A percentile compares a stretch with the other conserved stretches of the same genome.
Conservation (phyloP, 1,140 invertebrate genomes). For the Oedothorax gibbosus region DNA sequence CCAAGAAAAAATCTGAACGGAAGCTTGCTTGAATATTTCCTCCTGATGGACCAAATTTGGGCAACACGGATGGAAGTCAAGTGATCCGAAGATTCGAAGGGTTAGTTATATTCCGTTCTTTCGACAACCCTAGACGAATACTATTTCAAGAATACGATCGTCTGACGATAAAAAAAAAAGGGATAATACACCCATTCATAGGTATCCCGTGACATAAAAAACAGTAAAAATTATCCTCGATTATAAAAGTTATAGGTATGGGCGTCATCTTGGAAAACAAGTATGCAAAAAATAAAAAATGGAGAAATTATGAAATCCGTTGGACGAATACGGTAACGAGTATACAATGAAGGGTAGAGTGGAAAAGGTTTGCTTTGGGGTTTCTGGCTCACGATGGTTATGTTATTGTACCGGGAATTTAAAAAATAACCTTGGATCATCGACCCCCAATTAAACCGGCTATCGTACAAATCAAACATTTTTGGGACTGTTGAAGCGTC, state of each 20-base stretch:
- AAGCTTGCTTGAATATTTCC: no score
- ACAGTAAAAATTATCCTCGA: neutral
- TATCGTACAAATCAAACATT: neutral
- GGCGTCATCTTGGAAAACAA: neutral
- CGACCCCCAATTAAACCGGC: neutral
- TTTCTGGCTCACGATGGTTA: neutral
- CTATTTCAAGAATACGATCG: neutral
- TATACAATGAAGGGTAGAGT: neutral
- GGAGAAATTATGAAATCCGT: neutral
- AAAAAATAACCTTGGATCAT: neutral
- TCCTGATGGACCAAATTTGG: neutral
- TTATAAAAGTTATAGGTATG: no score
- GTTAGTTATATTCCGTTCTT: no score
- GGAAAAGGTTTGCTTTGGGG: neutral
- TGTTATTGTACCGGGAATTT: neutral
- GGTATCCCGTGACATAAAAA: neutral
- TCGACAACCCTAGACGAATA: neutral
- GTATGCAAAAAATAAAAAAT: neutral
- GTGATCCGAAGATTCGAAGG: neutral
- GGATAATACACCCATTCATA: neutral
- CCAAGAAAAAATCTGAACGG: no score
- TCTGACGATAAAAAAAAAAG: neutral
- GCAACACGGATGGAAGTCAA: neutral
- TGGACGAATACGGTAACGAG: constrained; percentile 3
- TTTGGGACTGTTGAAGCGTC: neutral